Conservation (phyloP, 1,140 invertebrate species). For the Cecropterus lyciades region DNA sequence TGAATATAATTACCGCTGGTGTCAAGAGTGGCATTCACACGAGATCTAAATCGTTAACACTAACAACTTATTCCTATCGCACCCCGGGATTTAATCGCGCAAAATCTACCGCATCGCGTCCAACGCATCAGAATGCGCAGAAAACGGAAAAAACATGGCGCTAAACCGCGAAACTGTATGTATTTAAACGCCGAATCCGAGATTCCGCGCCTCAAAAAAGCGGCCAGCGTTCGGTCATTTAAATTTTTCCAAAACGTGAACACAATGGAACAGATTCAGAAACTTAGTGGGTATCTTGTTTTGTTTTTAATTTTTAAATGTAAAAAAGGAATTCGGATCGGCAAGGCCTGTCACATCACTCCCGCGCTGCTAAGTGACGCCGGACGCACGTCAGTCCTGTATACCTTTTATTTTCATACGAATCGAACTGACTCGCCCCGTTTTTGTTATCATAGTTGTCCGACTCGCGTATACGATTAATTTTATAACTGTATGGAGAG, state of each 20-base stretch:
- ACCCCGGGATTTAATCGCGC: slow-evolving; percentile 69
- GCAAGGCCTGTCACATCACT: slow-evolving; percentile 82
- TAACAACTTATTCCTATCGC: slow-evolving; percentile 77
- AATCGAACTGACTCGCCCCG: slow-evolving; percentile 66
- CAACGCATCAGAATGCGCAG: slow-evolving; percentile 68
- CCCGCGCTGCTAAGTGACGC: slow-evolving; percentile 82
- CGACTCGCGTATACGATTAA: slow-evolving; percentile 63
- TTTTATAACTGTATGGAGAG: slow-evolving; percentile 54
- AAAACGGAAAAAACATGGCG: slow-evolving; percentile 83
- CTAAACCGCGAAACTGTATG: slow-evolving; percentile 81
- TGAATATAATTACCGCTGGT: slow-evolving; percentile 30
- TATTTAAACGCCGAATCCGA: slow-evolving; percentile 81
- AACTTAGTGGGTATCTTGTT: slow-evolving; percentile 59
- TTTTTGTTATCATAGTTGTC: slow-evolving; percentile 79
- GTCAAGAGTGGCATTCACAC: slow-evolving; percentile 29
- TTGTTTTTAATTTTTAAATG: slow-evolving; percentile 76
- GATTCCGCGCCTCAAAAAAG: slow-evolving; percentile 73
- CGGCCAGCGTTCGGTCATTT: slow-evolving; percentile 73
- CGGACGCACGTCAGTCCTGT: slow-evolving; percentile 77
- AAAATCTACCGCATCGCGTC: slow-evolving; percentile 73
- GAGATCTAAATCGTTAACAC: slow-evolving; percentile 65
- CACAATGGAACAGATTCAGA: slow-evolving; percentile 81
- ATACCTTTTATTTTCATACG: slow-evolving; percentile 79
- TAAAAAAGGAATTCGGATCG: slow-evolving; percentile 79
- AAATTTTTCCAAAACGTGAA: slow-evolving; percentile 83